Base-by-base conservation (phyloP, 2,888 invertebrate species). In the Trypoxylon attenuatum region DNA sequence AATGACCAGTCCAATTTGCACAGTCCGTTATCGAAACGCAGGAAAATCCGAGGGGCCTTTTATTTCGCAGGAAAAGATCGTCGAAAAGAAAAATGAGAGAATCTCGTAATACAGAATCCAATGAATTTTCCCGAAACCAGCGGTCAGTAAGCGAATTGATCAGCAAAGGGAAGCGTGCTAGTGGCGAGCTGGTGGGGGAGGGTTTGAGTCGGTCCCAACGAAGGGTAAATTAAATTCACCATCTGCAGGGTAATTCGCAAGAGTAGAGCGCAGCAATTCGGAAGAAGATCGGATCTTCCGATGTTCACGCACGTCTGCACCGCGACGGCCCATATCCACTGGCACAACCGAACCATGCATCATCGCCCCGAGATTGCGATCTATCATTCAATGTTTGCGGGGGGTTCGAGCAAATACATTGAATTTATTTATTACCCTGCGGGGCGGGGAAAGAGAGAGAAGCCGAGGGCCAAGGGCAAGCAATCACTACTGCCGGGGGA, bases 381-480 rank as follows among this genome's bases (percentile, higher is more conserved):
- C 82, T 80, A 84, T 87, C 84, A 85, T 84, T 81, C 83, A 85
- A 86, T 86, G 84, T 86, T 86, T 86, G 84, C 77, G 82, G 82
- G 79, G 74, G 72, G 61, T 69, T 73, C 71, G 69, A 66, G 76
- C 81, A 83, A 85, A 85, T 84, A 86, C 82, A 85, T 84, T 84
- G 86, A 85, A 87, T 86, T 84, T 86, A 86, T 86, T 86, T 85
- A 86, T 86, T 84, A 83, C 80, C 29, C 10, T n/a, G n/a, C 27
- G 8, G 27, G 8, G n/a, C 27, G 0, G 33, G 13, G 5, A 1
- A 4, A 13, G 33, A 10, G 33, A 4, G 8, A 33, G 5, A 3
- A 10, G n/a, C n/a, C n/a, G n/a, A n/a, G n/a, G n/a, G n/a, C n/a
- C n/a, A n/a, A n/a, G 77, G 75, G 61, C 80, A 78, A 76, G 82